A percentile compares a stretch with the other conserved stretches of the same genome.
Evolutionary conservation across 1,140 invertebrate species (phyloP).

Genomic region (Sminthurides bifidus): DNA sequence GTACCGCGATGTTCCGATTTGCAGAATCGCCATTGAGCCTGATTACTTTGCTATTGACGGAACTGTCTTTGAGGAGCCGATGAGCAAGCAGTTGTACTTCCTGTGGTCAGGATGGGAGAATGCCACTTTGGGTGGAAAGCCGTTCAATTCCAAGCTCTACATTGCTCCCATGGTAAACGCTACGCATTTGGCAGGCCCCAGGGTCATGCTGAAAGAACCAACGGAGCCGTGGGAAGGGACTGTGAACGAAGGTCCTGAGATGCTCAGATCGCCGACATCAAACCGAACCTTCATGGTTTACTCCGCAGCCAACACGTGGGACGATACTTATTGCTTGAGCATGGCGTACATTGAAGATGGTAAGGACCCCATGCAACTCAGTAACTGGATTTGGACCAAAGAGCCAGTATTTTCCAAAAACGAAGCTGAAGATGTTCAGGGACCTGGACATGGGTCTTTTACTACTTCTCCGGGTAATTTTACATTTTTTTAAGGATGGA

Average conservation of each 20-base stretch:
- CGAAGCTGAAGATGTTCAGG: constrained; percentile 17
- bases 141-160: constrained; percentile 18
- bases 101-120: constrained; percentile 25
- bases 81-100: constrained; percentile 11
- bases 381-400: constrained; percentile 9
- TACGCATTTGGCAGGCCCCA: constrained; percentile 1
- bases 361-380: constrained; percentile 13
- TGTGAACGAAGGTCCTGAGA: constrained; percentile 20
- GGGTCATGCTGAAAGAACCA: constrained; percentile 11
- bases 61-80: constrained; percentile 9
- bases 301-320: constrained; percentile 21
- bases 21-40: too few relatives aligned
- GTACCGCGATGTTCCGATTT: too few relatives aligned
- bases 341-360: constrained; percentile 11
- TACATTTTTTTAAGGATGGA: too few relatives aligned
- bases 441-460: constrained; percentile 21
- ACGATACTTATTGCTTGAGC: constrained; percentile 14
- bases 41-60: constrained; percentile 26
- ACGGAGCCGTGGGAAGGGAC: constrained; percentile 16
- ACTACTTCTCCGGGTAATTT: constrained; percentile 23
- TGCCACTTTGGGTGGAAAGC: not conserved
- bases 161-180: constrained; percentile 20
- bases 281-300: constrained; percentile 14
- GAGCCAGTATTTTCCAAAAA: constrained; percentile 19
- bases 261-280: constrained; percentile 7